phyloP scores from a whole-genome alignment of 2,888 invertebrate genomes.

The Conchocele bisecta region DNA sequence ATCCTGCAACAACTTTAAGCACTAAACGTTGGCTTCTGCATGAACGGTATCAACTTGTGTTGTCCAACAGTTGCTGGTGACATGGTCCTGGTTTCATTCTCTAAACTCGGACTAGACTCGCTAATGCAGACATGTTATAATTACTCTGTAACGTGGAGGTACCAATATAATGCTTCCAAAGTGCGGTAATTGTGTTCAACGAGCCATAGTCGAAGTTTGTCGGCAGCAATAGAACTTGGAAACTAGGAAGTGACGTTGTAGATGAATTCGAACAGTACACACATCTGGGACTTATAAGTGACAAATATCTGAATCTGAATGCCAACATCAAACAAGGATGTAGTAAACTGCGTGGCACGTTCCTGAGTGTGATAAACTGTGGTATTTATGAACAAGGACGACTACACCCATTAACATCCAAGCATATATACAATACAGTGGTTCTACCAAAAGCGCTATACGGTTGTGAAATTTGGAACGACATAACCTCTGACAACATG shows the following conservation, averaged over 20 bases:
- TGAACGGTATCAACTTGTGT: not conserved
- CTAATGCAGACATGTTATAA: not conserved
- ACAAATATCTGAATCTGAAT: not conserved
- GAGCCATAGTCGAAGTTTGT: not conserved
- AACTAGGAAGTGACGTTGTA: not conserved
- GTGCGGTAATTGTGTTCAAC: not conserved
- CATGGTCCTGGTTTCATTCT: not conserved
- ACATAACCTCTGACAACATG: not conserved
- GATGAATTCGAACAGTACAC: not conserved
- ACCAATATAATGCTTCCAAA: not conserved
- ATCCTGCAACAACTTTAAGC: not conserved
- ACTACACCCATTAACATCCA: not conserved
- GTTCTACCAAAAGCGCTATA: slow-evolving; percentile 16
- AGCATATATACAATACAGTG: not conserved
- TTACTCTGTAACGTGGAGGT: not conserved
- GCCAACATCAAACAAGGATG: slow-evolving; percentile 1
- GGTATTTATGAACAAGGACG: not conserved
- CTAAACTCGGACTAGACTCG: not conserved
- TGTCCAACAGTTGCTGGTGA: not conserved
- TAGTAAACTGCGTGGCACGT: not conserved
- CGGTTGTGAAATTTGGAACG: slow-evolving; percentile 13
- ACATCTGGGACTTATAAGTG: not conserved
- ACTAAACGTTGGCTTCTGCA: not conserved
- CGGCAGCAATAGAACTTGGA: not conserved
- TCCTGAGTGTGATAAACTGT: not conserved